Base-by-base conservation (phyloP, 30 jellyfish, hydroid and myxozoan species). In the Aurelia coerulea region DNA sequence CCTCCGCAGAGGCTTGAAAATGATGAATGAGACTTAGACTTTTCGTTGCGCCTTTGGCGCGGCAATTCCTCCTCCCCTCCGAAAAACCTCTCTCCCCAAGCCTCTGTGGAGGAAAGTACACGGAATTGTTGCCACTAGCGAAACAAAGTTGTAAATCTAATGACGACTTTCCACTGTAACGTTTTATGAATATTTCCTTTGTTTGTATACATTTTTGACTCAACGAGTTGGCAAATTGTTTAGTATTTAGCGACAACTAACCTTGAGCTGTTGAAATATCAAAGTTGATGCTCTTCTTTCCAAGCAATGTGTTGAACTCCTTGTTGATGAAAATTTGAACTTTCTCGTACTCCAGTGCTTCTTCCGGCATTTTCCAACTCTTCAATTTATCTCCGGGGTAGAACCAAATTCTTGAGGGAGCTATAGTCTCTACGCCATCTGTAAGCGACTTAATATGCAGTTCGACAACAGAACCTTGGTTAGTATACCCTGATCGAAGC, bases 301-400 rank as follows among this genome's bases (percentile, higher is more conserved):
- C 86, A 15, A 83, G 86, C 68, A 83, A 50, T 5, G 96, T 87
- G 41, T 87, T 87, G 65, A 76, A 87, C 60, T 78, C 96, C 34
- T 87, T 77, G 15, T 59, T 39, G 13, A 87, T 19, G 49, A 46
- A 41, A 17, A 87, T 70, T 53, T 87, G 54, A 13, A 77, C 83
- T 37, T 31, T 68, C 76, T 87, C 90, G 29, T 78, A 78, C 23
- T 62, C 88, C 70, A 87, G 41, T 15, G 50, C 86, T 32, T 78
- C 84, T 15, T 69, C 79, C 5, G 92, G 80, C 78, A 83, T 6
- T 13, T 13, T 37, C 86, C 80, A 83, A 19, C 54, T 64, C 74
- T 56, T 54, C 65, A 15, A 37, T 35, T 31, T 65, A 39, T 83
- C 86, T 0, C 83, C 76, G 1, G 86, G 92, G 73, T 83, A 66